Evolutionary conservation across 2,888 invertebrate species (phyloP), one percentile per base, ranked within the genome.

Genomic region (Brachycybe producta): DNA sequence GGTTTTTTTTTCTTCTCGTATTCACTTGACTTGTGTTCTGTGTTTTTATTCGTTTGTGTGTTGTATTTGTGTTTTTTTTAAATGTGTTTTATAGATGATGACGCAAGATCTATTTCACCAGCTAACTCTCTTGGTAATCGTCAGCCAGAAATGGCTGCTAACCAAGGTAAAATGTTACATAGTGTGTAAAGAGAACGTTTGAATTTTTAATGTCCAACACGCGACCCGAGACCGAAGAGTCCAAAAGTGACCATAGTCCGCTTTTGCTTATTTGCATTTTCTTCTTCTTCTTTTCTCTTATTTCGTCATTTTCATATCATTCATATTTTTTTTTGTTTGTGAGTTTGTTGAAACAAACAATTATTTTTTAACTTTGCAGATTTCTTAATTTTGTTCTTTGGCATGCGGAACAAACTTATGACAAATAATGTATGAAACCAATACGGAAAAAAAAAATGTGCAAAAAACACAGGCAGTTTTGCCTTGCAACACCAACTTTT

Each of bases 81-180:
- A 30, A 30, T 44, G 44, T 44, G 44, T 44, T 44, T 30, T 44
- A 30, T n/a, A 45, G 45, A 45, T 35, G 45, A 45, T 5, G 45
- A 45, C 19, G 17, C 35, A 35, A 45, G 35, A 28, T 15, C 45
- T 5, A 13, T 24, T 35, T 13, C 26, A 5, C n/a, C 45, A 23
- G 28, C 35, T 45, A 45, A 45, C 35, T 19, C 21, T 34, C 13
- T 35, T n/a, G 34, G 23, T 28, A 45, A 19, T 23, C 24, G 28
- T 17, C 21, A 15, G 17, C 35, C 45, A 5, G 45, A 23, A 21
- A 26, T 45, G 13, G 45, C 45, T 34, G 35, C 45, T 45, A 45
- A 45, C 45, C 45, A 45, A 45, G 45, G 45, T 45, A 35, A 34
- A 35, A 24, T 41, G 15, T 23, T 15, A 40, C n/a, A n/a, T n/a